Evolutionary conservation across 2,113 vertebrate species (phyloP).

Genomic region (Gasterosteus nipponicus): DNA sequence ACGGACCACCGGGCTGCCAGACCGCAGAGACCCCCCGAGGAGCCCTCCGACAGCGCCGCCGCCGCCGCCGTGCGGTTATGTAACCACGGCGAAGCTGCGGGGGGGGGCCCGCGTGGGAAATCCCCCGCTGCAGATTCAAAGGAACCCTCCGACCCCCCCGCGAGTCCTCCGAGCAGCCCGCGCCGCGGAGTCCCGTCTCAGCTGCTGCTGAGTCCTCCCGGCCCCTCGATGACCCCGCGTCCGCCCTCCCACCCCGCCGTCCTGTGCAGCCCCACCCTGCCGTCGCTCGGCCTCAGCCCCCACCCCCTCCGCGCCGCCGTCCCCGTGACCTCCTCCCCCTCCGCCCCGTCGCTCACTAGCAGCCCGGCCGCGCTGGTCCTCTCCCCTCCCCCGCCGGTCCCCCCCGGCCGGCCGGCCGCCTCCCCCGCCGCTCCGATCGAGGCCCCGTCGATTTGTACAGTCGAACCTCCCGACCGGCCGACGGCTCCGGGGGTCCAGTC

Average conservation of each 20-base stretch:
- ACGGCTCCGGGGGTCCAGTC: not conserved
- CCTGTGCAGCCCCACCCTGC: constrained; percentile 40
- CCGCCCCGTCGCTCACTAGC: constrained; percentile 31
- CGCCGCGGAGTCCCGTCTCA: constrained; percentile 6
- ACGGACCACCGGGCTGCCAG: not conserved
- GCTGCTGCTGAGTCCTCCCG: constrained; percentile 52
- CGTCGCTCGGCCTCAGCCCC: constrained; percentile 59
- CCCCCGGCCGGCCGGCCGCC: not conserved
- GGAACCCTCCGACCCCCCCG: not conserved
- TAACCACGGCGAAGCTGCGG: not conserved
- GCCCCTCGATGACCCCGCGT: not conserved
- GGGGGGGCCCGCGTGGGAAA: not conserved
- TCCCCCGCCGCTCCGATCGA: constrained; percentile 1
- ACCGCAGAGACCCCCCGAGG: not conserved
- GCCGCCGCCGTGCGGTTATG: not conserved
- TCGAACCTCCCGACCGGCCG: not conserved
- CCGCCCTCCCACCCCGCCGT: constrained; percentile 11
- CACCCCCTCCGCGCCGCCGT: not conserved
- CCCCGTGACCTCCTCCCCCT: constrained; percentile 27
- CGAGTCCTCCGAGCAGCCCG: not conserved
- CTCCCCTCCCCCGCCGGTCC: constrained; percentile 36
- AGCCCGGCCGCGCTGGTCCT: constrained; percentile 31
- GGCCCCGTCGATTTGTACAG: not conserved
- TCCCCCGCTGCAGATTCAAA: not conserved
- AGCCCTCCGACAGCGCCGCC: not conserved